phyloP scores from a whole-genome alignment of 2,113 vertebrate species.

The Centrocercus urophasianus region DNA sequence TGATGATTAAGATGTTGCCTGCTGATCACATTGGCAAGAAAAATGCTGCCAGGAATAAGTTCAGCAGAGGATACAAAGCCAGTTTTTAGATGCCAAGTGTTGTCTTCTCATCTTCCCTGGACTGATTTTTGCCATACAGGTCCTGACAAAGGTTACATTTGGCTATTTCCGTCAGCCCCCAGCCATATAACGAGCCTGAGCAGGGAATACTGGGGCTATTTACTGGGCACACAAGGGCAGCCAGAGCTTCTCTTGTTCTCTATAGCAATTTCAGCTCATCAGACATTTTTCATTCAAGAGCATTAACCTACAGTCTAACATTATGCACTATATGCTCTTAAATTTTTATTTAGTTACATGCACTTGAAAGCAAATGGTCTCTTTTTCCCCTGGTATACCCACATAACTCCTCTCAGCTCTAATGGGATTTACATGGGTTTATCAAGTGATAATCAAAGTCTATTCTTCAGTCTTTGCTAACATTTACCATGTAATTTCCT shows the following conservation, averaged over 20 bases:
- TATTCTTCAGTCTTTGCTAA: constrained; percentile 6
- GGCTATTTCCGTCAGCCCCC: not conserved
- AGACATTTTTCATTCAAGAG: not conserved
- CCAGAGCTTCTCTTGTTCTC: not conserved
- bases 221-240: not conserved
- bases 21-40: not conserved
- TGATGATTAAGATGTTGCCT: not conserved
- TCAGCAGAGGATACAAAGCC: not conserved
- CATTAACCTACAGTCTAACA: constrained; percentile 38
- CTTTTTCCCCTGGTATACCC: not conserved
- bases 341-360: constrained; percentile 54
- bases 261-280: not conserved
- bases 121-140: not conserved
- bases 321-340: constrained; percentile 23
- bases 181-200: rapidly evolving
- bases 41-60: not conserved
- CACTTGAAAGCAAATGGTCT: not conserved
- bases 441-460: constrained; percentile 56
- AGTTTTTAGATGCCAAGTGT: not conserved
- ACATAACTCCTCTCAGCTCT: not conserved
- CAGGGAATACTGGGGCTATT: not conserved
- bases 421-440: constrained; percentile 44
- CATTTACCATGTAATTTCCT: constrained; percentile 24
- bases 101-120: not conserved
- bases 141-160: not conserved